A percentile compares a stretch with the other conserved stretches of the same genome.
These are phyloP conservation scores for Carettochelys insculpta DNA, from an alignment of 2,113 vertebrate genomes.

Conservation along the genomic window DNA sequence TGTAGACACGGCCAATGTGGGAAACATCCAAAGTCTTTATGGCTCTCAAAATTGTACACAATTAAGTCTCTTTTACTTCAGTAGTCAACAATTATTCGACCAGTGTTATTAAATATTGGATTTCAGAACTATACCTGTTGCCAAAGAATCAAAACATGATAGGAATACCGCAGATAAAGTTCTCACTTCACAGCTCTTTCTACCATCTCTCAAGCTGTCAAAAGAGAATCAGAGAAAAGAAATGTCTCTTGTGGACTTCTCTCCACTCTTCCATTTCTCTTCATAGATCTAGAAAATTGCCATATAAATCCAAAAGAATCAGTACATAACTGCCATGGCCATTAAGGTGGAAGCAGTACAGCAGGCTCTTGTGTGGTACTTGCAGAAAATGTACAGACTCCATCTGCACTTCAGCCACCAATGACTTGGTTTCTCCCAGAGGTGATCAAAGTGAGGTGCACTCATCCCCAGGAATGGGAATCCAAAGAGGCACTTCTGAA, in stretches of 20 bases:
- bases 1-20: too few species aligned
- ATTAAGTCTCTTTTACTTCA: not conserved
- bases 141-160: not conserved
- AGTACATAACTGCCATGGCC: not conserved
- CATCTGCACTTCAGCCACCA: not conserved
- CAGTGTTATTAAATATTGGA: not conserved
- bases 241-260: not conserved
- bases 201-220: not conserved
- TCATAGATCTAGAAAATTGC: not conserved
- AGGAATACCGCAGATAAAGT: not conserved
- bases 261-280: not conserved
- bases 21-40: not conserved
- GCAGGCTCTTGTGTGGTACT: not conserved
- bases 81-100: not conserved
- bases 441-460: not conserved
- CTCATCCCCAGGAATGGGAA: not conserved
- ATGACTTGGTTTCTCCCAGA: not conserved
- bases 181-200: not conserved
- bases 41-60: not conserved
- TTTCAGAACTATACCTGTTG: not conserved
- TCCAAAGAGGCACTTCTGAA: not conserved
- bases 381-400: not conserved
- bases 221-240: not conserved
- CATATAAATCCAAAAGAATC: not conserved
- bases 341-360: not conserved